A percentile compares a stretch with the other conserved stretches of the same genome.
Evolutionary conservation across 1,140 invertebrate species (phyloP).

Genomic region (Rhagoletis pomonella): DNA sequence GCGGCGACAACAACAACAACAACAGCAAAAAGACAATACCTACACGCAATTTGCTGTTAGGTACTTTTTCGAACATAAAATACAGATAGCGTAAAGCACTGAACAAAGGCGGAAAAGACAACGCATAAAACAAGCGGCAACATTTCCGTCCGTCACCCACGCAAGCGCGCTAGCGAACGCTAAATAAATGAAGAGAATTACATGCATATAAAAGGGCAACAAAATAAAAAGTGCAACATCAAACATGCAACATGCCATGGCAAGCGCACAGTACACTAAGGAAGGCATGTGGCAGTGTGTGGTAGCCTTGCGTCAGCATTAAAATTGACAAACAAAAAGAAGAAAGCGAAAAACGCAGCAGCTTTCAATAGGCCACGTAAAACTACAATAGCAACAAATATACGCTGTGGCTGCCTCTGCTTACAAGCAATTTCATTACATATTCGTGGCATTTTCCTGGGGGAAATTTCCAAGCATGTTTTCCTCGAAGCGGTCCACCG

Average conservation of each 20-base stretch:
- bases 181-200: not conserved
- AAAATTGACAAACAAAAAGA: not conserved
- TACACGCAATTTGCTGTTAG: too few species aligned
- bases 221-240: not conserved
- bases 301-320: not conserved
- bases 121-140: constrained; percentile 31
- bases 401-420: not conserved
- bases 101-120: not conserved
- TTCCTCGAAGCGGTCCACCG: not conserved
- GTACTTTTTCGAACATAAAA: too few species aligned
- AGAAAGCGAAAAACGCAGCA: not conserved
- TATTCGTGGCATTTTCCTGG: too few species aligned
- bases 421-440: not conserved
- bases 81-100: not conserved
- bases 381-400: not conserved
- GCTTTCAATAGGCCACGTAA: too few species aligned
- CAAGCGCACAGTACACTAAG: not conserved
- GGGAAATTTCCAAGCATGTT: not conserved
- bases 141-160: not conserved
- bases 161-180: not conserved
- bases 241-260: constrained; percentile 14
- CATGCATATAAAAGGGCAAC: too few species aligned
- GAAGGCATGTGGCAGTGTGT: not conserved
- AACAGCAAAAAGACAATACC: too few species aligned
- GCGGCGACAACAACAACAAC: not conserved